Conservation (phyloP, 2,888 invertebrate species). For the Mythimna vitellina region DNA sequence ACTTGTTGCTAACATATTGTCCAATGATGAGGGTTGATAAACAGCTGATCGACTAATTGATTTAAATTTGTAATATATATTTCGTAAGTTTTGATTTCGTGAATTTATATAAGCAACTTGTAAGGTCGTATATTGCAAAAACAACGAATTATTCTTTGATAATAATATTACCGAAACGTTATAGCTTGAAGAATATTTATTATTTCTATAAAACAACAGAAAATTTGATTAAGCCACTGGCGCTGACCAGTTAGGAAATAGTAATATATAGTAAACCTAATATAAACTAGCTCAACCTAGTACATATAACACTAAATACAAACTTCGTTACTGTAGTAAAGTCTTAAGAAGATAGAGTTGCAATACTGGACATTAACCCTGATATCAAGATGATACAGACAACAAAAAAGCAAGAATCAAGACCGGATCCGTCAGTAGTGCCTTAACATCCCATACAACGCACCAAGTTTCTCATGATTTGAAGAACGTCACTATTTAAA, state of each 20-base stretch:
- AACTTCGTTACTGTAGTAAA: not conserved
- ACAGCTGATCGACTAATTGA: constrained; percentile 9
- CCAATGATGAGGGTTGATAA: constrained; percentile 14
- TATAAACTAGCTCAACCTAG: not conserved
- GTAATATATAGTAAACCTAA: too few species aligned
- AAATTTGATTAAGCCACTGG: not conserved
- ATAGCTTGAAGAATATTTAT: not conserved
- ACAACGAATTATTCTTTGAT: too few species aligned
- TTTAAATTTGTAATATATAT: not conserved
- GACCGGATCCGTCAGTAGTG: constrained; percentile 50
- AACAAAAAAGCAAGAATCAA: constrained; percentile 54
- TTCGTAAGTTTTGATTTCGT: not conserved
- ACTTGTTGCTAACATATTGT: constrained; percentile 45
- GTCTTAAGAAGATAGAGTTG: constrained; percentile 16
- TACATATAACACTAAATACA: not conserved
- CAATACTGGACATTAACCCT: constrained; percentile 43
- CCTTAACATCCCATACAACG: constrained; percentile 18
- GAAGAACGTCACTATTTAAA: not conserved
- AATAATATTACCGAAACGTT: not conserved
- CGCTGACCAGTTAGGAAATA: not conserved
- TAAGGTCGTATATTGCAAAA: too few species aligned
- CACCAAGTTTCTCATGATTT: not conserved
- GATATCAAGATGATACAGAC: constrained; percentile 38
- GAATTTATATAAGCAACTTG: not conserved
- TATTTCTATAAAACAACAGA: not conserved